These are phyloP conservation scores for Melangyna quadrimaculata DNA, from an alignment of 2,888 invertebrate genomes.

Conservation along the genomic window DNA sequence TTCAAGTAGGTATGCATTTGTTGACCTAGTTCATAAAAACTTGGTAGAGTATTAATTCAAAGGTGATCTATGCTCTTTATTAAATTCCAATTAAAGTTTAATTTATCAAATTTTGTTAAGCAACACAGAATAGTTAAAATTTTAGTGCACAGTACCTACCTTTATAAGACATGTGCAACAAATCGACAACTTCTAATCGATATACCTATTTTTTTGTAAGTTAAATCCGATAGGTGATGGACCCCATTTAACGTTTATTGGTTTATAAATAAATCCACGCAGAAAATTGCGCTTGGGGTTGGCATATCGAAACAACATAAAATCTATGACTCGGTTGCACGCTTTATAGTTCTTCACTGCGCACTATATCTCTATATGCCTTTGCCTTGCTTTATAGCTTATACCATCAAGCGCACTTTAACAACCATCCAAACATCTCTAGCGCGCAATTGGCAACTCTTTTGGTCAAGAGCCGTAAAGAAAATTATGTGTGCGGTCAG, in stretches of 20 bases:
- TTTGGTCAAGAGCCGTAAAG: slow-evolving; percentile 56
- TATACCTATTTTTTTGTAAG: slow-evolving; percentile 46
- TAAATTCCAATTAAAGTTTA: neutral
- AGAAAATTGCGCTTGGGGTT: slow-evolving; percentile 48
- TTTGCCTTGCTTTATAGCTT: too few relatives aligned
- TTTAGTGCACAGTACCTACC: neutral
- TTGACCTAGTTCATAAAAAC: neutral
- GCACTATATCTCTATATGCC: neutral
- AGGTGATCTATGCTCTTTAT: neutral
- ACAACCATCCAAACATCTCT: neutral
- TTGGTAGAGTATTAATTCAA: neutral
- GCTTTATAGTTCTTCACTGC: slow-evolving; percentile 18
- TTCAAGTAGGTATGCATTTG: too few relatives aligned
- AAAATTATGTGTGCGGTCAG: slow-evolving; percentile 69
- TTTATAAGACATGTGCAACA: neutral
- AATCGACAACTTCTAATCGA: slow-evolving; percentile 29
- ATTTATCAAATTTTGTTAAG: neutral
- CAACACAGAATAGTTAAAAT: neutral
- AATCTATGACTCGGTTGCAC: slow-evolving; percentile 49
- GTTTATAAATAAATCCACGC: slow-evolving; percentile 63
- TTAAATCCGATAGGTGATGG: slow-evolving; percentile 57
- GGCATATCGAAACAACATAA: slow-evolving; percentile 25
- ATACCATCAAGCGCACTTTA: neutral
- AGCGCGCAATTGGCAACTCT: slow-evolving; percentile 44
- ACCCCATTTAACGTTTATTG: slow-evolving; percentile 69